Evolutionary conservation across 1,140 invertebrate species (phyloP).

Genomic region (Scaptodrosophila lebanonensis): DNA sequence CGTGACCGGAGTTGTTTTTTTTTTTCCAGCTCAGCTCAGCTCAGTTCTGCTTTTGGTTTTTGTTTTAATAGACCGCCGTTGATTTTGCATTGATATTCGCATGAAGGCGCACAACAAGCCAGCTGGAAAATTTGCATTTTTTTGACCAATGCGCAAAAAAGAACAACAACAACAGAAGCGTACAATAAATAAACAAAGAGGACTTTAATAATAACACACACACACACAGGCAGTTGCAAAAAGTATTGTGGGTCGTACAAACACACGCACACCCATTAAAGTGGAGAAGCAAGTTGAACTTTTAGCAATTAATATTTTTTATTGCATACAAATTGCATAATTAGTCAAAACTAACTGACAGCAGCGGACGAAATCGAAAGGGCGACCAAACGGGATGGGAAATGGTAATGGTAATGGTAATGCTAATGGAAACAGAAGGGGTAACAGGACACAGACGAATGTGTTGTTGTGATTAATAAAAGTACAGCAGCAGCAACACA

Average conservation of each 20-base stretch:
- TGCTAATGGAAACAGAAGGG: neutral
- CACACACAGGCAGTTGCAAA: slow-evolving; percentile 18
- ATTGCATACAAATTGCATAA: slow-evolving; percentile 72
- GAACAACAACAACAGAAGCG: slow-evolving; percentile 11
- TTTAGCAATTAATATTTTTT: slow-evolving; percentile 62
- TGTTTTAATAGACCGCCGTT: slow-evolving; percentile 7
- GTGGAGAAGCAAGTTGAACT: slow-evolving; percentile 5
- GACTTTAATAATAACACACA: slow-evolving; percentile 44
- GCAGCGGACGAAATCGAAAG: slow-evolving; percentile 28
- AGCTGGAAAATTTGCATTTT: slow-evolving; percentile 58
- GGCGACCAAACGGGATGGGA: slow-evolving; percentile 6
- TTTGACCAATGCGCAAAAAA: neutral
- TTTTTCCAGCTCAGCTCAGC: neutral
- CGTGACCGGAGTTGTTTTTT: neutral
- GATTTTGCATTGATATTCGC: slow-evolving; percentile 56
- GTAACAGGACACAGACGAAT: slow-evolving; percentile 42
- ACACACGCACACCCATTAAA: slow-evolving; percentile 2
- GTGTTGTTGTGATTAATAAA: slow-evolving; percentile 75
- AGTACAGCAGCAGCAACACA: slow-evolving; percentile 35
- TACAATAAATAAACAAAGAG: slow-evolving; percentile 54
- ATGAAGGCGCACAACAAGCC: slow-evolving; percentile 55
- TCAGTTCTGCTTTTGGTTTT: too few relatives aligned
- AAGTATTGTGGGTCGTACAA: slow-evolving; percentile 21
- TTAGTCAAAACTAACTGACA: slow-evolving; percentile 68
- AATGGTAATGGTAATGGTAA: slow-evolving; percentile 5